A percentile compares a stretch with the other conserved stretches of the same genome.
phyloP scores from a whole-genome alignment of 2,113 vertebrate genomes.

The Hyperoodon ampullatus region DNA sequence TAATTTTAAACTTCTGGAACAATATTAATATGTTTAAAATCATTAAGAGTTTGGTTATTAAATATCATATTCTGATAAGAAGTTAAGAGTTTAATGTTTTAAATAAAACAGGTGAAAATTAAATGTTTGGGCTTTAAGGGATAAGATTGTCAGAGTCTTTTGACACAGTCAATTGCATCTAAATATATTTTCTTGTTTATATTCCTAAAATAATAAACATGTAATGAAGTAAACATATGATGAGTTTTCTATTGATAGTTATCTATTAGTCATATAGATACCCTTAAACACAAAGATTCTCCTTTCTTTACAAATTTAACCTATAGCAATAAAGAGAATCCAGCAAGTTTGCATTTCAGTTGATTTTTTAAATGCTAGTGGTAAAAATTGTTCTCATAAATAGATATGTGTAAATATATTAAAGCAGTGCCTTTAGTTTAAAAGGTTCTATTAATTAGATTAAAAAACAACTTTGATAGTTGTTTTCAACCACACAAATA shows the following conservation, averaged over 20 bases:
- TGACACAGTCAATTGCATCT: neutral
- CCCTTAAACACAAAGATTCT: neutral
- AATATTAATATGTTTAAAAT: constrained; percentile 15
- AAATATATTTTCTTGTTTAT: constrained; percentile 36
- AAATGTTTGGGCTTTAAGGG: neutral
- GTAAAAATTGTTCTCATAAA: neutral
- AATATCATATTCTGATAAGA: neutral
- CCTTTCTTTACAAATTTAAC: neutral
- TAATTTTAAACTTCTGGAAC: neutral
- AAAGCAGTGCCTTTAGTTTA: neutral
- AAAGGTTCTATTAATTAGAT: constrained; percentile 4
- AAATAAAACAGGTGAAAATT: constrained; percentile 25
- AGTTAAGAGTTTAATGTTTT: constrained; percentile 34
- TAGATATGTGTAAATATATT: neutral
- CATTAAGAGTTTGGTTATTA: constrained; percentile 42
- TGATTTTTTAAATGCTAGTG: neutral
- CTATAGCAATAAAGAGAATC: neutral
- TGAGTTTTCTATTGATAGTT: neutral
- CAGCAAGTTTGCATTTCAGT: neutral
- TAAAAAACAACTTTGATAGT: neutral
- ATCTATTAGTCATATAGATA: neutral
- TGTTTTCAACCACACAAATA: neutral
- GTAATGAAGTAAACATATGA: neutral
- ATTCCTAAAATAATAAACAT: neutral
- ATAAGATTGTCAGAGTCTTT: neutral